Conservation (phyloP, 30 jellyfish, hydroid and myxozoan species). For the Cassiopea xamachana region DNA sequence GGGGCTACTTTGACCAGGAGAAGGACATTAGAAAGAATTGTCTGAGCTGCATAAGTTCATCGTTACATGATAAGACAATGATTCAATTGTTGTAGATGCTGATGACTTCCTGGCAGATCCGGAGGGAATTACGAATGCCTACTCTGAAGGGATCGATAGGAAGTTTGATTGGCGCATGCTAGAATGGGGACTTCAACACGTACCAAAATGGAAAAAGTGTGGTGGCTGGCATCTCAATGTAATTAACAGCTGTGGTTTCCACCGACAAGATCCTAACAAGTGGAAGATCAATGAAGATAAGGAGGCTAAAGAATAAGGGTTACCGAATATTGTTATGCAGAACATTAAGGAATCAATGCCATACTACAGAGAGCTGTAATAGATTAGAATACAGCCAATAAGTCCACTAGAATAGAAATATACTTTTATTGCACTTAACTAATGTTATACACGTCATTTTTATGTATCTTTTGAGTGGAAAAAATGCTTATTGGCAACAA, state of each 20-base stretch:
- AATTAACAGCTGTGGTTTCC: conserved; percentile 89
- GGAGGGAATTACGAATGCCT: conserved; percentile 82
- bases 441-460: no score
- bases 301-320: conserved; percentile 7
- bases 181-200: conserved; percentile 90
- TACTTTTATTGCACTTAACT: neutral
- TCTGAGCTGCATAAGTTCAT: conserved; percentile 62
- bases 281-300: conserved; percentile 24
- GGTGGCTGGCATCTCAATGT: conserved; percentile 94
- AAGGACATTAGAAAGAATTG: conserved; percentile 78
- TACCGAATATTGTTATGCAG: conserved; percentile 77
- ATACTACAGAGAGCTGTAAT: conserved; percentile 62
- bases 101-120: conserved; percentile 94
- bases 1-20: conserved; percentile 84
- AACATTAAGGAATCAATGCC: conserved; percentile 72
- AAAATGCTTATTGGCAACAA: no score
- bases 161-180: conserved; percentile 81
- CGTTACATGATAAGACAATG: conserved; percentile 23
- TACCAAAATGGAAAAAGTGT: no score
- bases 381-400: conserved; percentile 44
- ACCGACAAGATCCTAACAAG: conserved; percentile 70
- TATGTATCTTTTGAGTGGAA: no score
- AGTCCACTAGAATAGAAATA: neutral
- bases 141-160: conserved; percentile 81
- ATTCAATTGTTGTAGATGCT: conserved; percentile 88